A percentile compares a stretch with the other conserved stretches of the same genome.
phyloP scores from a whole-genome alignment of 2,113 vertebrate genomes.

The Nibea coibor region DNA sequence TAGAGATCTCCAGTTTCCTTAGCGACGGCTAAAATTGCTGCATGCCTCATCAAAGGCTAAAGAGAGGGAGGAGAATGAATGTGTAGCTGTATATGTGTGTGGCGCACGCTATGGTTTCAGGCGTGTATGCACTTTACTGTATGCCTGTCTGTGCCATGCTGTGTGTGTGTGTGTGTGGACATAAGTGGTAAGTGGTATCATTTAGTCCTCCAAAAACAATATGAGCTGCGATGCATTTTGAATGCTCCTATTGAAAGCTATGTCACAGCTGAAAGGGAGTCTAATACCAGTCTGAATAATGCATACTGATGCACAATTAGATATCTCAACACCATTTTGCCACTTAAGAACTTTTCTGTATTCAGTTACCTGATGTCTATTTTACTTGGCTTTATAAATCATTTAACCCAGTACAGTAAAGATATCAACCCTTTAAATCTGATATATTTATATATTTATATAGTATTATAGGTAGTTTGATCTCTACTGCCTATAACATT shows the following conservation, averaged over 20 bases:
- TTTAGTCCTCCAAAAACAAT: slow-evolving; percentile 55
- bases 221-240: slow-evolving; percentile 60
- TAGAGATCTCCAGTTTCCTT: slow-evolving; percentile 73
- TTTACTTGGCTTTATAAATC: slow-evolving; percentile 54
- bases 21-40: slow-evolving; percentile 74
- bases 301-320: slow-evolving; percentile 71
- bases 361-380: slow-evolving; percentile 66
- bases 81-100: slow-evolving; percentile 12
- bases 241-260: slow-evolving; percentile 62
- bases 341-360: slow-evolving; percentile 61
- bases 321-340: slow-evolving; percentile 74
- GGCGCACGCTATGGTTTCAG: not conserved
- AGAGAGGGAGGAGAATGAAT: slow-evolving; percentile 27
- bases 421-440: slow-evolving; percentile 34
- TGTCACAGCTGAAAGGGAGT: slow-evolving; percentile 62
- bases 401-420: slow-evolving; percentile 54
- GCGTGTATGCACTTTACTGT: not conserved
- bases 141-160: not conserved
- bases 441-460: not conserved
- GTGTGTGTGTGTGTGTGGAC: not conserved
- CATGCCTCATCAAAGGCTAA: slow-evolving; percentile 71
- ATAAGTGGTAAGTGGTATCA: slow-evolving; percentile 33
- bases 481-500: slow-evolving; percentile 6
- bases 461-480: slow-evolving; percentile 1
- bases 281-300: slow-evolving; percentile 75